phyloP scores from a whole-genome alignment of 1,140 invertebrate species.

The Heterodera carotae region DNA sequence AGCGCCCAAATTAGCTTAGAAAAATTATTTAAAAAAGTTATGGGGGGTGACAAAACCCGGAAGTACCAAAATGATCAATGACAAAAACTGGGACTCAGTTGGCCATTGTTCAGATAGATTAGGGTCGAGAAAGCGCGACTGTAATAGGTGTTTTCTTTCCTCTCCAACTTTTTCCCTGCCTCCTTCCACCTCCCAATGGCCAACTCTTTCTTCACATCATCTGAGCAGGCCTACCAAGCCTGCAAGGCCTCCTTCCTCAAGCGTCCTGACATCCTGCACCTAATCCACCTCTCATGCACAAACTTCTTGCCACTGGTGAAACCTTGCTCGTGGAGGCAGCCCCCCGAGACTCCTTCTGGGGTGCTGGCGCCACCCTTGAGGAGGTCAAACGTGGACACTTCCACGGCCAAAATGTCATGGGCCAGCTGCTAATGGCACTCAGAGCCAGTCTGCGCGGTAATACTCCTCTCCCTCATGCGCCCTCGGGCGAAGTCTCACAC shows the following conservation, averaged over 20 bases:
- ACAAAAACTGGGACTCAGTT: too few species aligned
- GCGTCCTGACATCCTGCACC: background rate
- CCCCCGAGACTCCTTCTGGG: background rate
- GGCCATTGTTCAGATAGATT: too few species aligned
- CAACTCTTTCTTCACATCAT: background rate
- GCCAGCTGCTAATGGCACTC: background rate
- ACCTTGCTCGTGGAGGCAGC: background rate
- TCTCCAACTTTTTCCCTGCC: slow-evolving; percentile 3
- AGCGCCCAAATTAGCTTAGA: too few species aligned
- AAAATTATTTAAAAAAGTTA: too few species aligned
- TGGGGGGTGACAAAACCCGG: too few species aligned
- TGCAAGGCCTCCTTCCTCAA: background rate
- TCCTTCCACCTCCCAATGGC: background rate
- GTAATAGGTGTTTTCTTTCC: too few species aligned
- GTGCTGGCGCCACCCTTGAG: background rate
- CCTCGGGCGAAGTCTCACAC: background rate
- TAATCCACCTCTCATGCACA: background rate
- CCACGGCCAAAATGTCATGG: background rate
- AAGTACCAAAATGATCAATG: too few species aligned
- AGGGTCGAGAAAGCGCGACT: too few species aligned
- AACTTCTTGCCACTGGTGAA: background rate
- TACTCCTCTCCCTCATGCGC: background rate
- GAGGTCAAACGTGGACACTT: background rate
- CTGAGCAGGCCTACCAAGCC: background rate
- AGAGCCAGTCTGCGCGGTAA: background rate